phyloP scores from a whole-genome alignment of 1,140 invertebrate genomes.

The Delia radicum region DNA sequence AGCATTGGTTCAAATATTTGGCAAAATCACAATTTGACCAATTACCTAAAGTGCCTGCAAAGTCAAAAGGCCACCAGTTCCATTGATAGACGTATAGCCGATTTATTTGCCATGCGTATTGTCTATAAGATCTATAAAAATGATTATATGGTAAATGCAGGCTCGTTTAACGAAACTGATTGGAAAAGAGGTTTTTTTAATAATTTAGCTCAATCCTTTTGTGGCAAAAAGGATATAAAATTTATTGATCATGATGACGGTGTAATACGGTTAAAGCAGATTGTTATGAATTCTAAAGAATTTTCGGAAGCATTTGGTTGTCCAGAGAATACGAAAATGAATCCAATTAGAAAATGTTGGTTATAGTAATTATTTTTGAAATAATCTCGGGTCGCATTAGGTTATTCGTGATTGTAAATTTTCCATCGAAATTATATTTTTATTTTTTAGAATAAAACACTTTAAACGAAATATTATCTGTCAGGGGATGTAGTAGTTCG shows the following conservation, averaged over 20 bases:
- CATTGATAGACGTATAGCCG: constrained; percentile 37
- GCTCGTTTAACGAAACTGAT: too few species aligned
- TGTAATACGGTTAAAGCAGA: not conserved
- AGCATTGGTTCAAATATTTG: constrained; percentile 28
- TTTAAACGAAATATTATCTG: too few species aligned
- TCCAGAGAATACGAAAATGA: constrained; percentile 55
- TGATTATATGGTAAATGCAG: too few species aligned
- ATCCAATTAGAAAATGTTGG: too few species aligned
- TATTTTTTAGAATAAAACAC: too few species aligned
- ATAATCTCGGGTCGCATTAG: too few species aligned
- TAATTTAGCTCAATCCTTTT: not conserved
- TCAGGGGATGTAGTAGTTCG: too few species aligned
- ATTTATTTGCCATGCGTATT: constrained; percentile 28
- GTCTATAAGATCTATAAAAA: too few species aligned
- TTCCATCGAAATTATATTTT: too few species aligned
- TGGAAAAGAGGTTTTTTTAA: not conserved
- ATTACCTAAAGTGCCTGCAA: constrained; percentile 31
- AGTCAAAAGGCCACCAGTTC: constrained; percentile 28
- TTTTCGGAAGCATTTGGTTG: constrained; percentile 54
- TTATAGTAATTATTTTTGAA: too few species aligned
- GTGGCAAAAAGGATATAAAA: not conserved
- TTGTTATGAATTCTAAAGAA: not conserved
- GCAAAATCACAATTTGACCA: not conserved
- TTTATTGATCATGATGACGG: not conserved
- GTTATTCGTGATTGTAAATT: too few species aligned